Evolutionary conservation across 2,888 invertebrate species (phyloP), one percentile per base, ranked within the genome.

Genomic region (Mongoloraphidia duomilia): DNA sequence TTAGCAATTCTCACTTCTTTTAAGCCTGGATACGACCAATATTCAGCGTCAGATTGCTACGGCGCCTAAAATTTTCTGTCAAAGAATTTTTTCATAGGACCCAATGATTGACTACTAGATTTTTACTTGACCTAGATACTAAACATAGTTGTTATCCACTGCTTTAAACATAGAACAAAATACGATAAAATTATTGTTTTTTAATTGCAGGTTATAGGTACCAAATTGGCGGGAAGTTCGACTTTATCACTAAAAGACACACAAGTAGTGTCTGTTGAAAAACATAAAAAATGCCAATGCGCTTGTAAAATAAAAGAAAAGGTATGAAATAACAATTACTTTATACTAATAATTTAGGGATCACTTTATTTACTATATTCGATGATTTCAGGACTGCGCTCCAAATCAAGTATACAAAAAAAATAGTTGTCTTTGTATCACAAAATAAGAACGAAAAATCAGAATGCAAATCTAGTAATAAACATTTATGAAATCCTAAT

Each of bases 261-360:
- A 56, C 71, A 72, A 62, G 63, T 75, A 34, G 65, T 80, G 9
- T 62, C 71, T 6, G 63, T 80, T 11, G 78, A 79, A 55, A 74
- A 75, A 57, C 82, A 83, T 58, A 67, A 64, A 36, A 69, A 68
- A 52, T 82, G 82, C 60, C 68, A 67, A 58, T 83, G 82, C 59
- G 69, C 69, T 48, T 83, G 82, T 58, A 73, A 63, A 55, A 64
- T 74, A 42, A 76, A 76, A 65, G 65, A 65, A 57, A 63, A 68
- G 62, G 75, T 79, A 75, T 61, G 57, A 42, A 49, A 41, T 33
- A 51, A 38, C 34, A 26, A 3, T 13, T 9, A 33, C 12, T 41
- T 34, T 8, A 26, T 35, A 37, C 37, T 17, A n/a, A n/a, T n/a
- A n/a, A 13, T 42, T 17, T 49, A 37, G 37, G 12, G 26, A 3